A percentile compares a stretch with the other conserved stretches of the same genome.
These are phyloP conservation scores for Pherbina coryleti DNA, from an alignment of 2,888 invertebrate species.

Conservation along the genomic window DNA sequence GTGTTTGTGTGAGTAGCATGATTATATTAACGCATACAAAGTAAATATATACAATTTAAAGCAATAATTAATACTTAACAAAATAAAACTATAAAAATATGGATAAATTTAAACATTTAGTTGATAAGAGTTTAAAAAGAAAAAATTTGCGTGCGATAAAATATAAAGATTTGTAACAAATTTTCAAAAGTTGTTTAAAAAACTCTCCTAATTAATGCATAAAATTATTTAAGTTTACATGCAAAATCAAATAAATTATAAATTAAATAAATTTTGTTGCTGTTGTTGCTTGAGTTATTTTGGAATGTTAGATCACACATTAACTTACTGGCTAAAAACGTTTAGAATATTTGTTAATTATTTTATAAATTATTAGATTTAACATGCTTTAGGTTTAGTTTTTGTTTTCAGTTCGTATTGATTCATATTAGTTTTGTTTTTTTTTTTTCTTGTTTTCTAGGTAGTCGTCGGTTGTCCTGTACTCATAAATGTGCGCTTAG, in stretches of 20 bases:
- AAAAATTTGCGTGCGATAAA: neutral
- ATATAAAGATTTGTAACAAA: no score
- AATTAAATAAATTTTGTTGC: neutral
- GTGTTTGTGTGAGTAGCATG: no score
- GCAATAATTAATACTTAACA: constrained; percentile 7
- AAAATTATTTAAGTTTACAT: neutral
- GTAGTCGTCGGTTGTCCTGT: constrained; percentile 29
- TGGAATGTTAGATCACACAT: constrained; percentile 31
- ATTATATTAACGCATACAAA: neutral
- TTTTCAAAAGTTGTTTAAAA: no score
- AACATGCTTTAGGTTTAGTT: neutral
- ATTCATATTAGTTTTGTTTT: neutral
- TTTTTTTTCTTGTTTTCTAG: neutral
- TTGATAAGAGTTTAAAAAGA: neutral
- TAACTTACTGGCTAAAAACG: constrained; percentile 1
- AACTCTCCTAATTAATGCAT: neutral
- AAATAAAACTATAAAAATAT: neutral
- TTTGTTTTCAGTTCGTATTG: constrained; percentile 12
- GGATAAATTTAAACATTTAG: no score
- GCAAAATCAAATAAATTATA: neutral
- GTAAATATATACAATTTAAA: constrained; percentile 9
- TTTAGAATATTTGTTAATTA: constrained; percentile 5
- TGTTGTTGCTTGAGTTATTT: neutral
- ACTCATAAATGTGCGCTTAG: constrained; percentile 26
- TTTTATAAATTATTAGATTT: neutral